phyloP scores from a whole-genome alignment of 2,797 vertebrate species.

The Glyptemys insculpta region DNA sequence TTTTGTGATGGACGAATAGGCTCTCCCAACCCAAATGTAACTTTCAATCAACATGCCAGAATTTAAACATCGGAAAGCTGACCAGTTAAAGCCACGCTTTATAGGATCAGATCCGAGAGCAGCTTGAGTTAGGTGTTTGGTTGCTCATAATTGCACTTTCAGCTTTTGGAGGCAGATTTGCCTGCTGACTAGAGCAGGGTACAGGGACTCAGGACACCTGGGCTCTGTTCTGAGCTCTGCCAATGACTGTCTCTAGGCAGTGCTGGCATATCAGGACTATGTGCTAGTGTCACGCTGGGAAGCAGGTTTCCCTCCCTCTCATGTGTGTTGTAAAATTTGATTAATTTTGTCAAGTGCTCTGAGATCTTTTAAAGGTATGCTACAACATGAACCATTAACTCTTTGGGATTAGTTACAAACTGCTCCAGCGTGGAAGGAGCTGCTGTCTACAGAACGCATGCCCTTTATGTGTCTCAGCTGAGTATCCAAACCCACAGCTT shows the following conservation, averaged over 20 bases:
- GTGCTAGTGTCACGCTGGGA: too few relatives aligned
- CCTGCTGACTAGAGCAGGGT: neutral
- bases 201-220: neutral
- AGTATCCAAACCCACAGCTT: too few relatives aligned
- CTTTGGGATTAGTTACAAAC: too few relatives aligned
- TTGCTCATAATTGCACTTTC: neutral
- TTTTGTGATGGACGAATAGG: neutral
- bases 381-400: too few relatives aligned
- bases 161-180: neutral
- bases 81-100: neutral
- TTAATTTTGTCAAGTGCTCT: too few relatives aligned
- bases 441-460: too few relatives aligned
- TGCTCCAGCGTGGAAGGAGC: too few relatives aligned
- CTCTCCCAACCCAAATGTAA: neutral
- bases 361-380: too few relatives aligned
- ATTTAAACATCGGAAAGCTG: neutral
- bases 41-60: neutral
- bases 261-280: accelerated
- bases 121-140: neutral
- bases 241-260: neutral
- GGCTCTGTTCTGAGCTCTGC: too few relatives aligned
- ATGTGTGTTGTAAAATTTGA: too few relatives aligned
- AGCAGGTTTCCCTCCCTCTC: too few relatives aligned
- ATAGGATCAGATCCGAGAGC: neutral
- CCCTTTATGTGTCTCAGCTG: too few relatives aligned